Conservation (phyloP, 2,113 vertebrate species). For the Globicephala melas region DNA sequence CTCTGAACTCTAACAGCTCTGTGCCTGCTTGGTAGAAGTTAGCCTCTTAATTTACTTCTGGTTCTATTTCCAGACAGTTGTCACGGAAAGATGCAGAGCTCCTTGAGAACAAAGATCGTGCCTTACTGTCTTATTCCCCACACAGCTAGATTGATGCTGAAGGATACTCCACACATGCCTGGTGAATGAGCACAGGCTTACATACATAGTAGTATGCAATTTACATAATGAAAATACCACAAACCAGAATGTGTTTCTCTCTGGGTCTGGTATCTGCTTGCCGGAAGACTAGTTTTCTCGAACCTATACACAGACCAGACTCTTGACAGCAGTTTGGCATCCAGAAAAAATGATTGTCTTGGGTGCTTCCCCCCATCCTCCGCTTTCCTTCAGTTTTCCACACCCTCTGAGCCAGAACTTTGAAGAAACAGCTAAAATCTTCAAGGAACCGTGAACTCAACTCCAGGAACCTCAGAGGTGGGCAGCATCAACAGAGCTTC, state of each 20-base stretch:
- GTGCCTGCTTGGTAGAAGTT: not conserved
- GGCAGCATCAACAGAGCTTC: constrained; percentile 38
- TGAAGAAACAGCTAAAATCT: constrained; percentile 47
- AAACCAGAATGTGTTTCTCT: constrained; percentile 13
- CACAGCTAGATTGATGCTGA: not conserved
- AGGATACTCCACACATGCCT: not conserved
- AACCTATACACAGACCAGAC: not conserved
- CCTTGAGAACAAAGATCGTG: not conserved
- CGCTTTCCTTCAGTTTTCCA: not conserved
- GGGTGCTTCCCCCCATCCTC: not conserved
- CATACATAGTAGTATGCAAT: not conserved
- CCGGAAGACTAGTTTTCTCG: constrained; percentile 32
- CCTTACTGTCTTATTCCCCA: not conserved
- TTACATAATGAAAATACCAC: constrained; percentile 29
- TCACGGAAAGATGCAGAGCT: not conserved
- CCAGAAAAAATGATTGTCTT: not conserved
- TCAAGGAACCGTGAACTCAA: not conserved
- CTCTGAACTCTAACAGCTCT: not conserved
- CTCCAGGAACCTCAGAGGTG: constrained; percentile 53
- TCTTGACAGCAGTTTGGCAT: constrained; percentile 41
- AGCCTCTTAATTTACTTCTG: not conserved
- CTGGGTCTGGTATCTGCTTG: constrained; percentile 25
- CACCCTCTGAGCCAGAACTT: not conserved
- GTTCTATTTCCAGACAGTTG: not conserved
- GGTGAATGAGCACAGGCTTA: not conserved